Conservation (phyloP, 1,140 invertebrate genomes). For the Leptinotarsa undecemlineata region DNA sequence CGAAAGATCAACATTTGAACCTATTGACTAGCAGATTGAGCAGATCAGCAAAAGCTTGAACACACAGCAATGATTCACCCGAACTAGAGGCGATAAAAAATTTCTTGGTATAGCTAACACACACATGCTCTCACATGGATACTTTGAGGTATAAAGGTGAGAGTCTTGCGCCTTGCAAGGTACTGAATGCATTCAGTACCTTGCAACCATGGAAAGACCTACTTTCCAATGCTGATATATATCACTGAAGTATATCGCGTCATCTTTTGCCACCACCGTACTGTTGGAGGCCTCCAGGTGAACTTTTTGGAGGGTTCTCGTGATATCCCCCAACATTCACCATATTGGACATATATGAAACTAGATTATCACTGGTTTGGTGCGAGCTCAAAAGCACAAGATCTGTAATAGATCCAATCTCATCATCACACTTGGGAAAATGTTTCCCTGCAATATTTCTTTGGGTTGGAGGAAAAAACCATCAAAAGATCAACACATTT, state of each 20-base stretch:
- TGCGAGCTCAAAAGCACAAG: conserved; percentile 52
- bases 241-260: conserved; percentile 68
- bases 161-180: no score
- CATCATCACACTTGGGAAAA: conserved; percentile 55
- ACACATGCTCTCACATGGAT: no score
- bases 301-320: conserved; percentile 38
- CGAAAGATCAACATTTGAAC: no score
- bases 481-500: conserved; percentile 16
- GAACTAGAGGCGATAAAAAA: no score
- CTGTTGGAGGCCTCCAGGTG: conserved; percentile 59
- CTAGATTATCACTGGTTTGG: conserved; percentile 26
- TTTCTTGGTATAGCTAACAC: no score
- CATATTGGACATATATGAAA: conserved; percentile 38
- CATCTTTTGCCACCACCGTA: conserved; percentile 64
- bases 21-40: no score
- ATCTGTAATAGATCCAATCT: conserved; percentile 58
- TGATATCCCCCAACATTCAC: conserved; percentile 44
- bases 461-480: conserved; percentile 34
- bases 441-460: conserved; percentile 43
- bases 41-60: no score
- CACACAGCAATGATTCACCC: no score
- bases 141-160: no score
- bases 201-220: no score
- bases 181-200: no score
- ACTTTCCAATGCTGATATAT: no score